Base-by-base conservation (phyloP, 2,797 vertebrate genomes). In the Sternarchorhynchus goeldii region DNA sequence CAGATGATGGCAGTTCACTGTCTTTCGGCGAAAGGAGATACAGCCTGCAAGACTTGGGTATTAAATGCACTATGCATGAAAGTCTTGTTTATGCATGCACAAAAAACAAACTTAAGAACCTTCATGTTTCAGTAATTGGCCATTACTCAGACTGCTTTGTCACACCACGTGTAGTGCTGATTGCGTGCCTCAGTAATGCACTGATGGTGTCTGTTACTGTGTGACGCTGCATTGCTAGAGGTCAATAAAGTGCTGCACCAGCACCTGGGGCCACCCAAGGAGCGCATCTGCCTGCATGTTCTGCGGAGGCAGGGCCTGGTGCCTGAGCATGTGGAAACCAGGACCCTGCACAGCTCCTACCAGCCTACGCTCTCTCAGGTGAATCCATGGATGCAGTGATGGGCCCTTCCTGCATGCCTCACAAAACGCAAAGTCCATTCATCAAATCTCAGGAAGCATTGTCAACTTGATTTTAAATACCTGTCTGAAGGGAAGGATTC, bases 291-390 rank as follows among this genome's bases (percentile, higher is more conserved):
- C 16, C 94, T 99, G 82, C 91, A 98, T 83, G 94, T 98, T 80
- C 95, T 99, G 82, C 92, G 95, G 87, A 92, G 89, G 2, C 95
- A 97, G 75, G 94, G 93, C 12, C 84, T 97, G 70, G 96, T 96
- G 73, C 96, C 97, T 12, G 98, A 99, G 74, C 96, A 99, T 0
- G 96, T 97, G 65, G 98, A 99, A 88, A 97, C 95, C 0, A 95
- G 98, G 87, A 98, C 95, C 36, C 89, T 99, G 71, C 93, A 90
- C 77, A 99, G 97, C 88, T 95, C 94, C 78, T 96, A 96, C 87
- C 97, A 99, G 84, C 97, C 97, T 77, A 97, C 95, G 74, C 92
- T 99, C 72, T 93, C 96, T 53, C 98, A 99, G 93, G 98, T 99
- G 60, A 78, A 56, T 66, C 18, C 4, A 29, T 16, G 45, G 17